Percentiles rank a stretch among this genome's conserved stretches.
Conservation (phyloP, 2,113 vertebrate genomes). For the Ptilorrhoa leucosticta region DNA sequence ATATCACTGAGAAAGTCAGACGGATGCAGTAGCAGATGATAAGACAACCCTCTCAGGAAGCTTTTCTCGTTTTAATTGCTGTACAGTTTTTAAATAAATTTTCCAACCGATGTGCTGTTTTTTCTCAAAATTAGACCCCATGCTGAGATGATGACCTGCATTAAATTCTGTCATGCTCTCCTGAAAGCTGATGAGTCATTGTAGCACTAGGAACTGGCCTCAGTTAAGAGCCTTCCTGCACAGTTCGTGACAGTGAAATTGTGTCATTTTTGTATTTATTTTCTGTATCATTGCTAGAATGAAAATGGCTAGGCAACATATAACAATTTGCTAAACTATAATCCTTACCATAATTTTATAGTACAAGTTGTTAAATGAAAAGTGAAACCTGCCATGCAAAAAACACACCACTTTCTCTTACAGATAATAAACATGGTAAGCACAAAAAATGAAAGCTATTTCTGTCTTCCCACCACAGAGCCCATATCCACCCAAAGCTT, state of each 20-base stretch:
- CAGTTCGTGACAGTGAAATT: neutral
- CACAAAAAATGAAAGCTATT: neutral
- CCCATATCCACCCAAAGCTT: neutral
- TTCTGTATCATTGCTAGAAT: neutral
- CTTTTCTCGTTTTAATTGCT: neutral
- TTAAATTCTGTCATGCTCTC: neutral
- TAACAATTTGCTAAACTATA: neutral
- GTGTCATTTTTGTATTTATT: neutral
- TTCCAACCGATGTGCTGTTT: neutral
- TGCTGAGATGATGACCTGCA: neutral
- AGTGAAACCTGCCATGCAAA: neutral
- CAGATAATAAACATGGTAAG: neutral
- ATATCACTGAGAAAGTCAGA: neutral
- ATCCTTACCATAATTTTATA: neutral
- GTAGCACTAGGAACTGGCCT: neutral
- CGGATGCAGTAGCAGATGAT: neutral
- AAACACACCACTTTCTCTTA: neutral
- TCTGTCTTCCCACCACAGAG: neutral
- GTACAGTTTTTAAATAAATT: neutral
- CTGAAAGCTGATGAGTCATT: neutral
- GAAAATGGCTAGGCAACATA: neutral
- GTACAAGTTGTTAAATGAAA: neutral
- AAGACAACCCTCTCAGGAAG: neutral
- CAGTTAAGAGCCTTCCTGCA: neutral
- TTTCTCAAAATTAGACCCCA: neutral